Evolutionary conservation across 2,888 invertebrate species (phyloP), one percentile per base, ranked within the genome.

Genomic region (Apodemia mormo): DNA sequence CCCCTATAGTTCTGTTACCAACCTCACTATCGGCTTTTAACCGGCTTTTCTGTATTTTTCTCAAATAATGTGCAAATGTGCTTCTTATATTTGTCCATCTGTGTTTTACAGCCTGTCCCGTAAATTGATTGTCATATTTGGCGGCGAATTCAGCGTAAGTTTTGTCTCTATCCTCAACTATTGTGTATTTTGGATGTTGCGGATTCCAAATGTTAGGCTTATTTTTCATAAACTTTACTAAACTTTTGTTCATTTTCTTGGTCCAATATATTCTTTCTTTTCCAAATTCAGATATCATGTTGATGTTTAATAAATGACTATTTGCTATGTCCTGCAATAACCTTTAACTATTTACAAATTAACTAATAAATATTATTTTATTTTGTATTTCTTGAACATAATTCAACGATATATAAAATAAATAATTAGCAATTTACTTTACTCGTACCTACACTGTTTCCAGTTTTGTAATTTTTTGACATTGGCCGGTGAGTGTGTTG

Each of bases 181-280:
- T 90, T 54, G 90, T 88, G 72, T 92, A 92, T 75, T 90, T 90
- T 1, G 88, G 85, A 77, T 93, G 90, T 76, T 87, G 90, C 0
- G 87, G 88, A 76, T 92, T 88, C 93, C 93, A 93, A 72, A 92
- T 90, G 68, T 87, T 84, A 1, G 91, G 90, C 74, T 80, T 83
- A 66, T 80, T 83, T 75, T 90, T 82, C 73, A 93, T 88, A 74
- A 85, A 93, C 73, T 89, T 88, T 0, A 90, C 92, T 66, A 93
- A 79, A 74, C 88, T 90, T 10, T 92, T 73, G 74, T 92, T 92
- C 92, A 92, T 92, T 72, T 87, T 87, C 74, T 84, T 82, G 2
- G 92, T 90, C 92, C 93, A 92, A 75, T 88, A 90, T 0, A 92
- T 90, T 79, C 91, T 92, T 75, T 92, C 92, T 80, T 92, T 92